Evolutionary conservation across 2,888 invertebrate species (phyloP), one percentile per base, ranked within the genome.

Genomic region (Pheosia tremula): DNA sequence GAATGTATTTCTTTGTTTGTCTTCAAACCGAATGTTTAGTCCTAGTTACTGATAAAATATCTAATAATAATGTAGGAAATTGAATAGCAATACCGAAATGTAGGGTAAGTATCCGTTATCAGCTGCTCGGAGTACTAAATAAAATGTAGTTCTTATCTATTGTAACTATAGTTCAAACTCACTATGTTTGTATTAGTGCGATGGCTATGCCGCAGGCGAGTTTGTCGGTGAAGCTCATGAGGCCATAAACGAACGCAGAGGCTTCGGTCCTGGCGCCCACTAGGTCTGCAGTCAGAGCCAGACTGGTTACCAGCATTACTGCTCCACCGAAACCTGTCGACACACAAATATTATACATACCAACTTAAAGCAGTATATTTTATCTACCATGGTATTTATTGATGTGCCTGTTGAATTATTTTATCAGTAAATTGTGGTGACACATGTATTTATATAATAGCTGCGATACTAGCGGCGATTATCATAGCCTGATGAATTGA

Each of bases 171-270:
- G 10, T 10, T 45, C 6, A 41, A 8, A 94, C 95, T 94, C 86
- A 97, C 95, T 96, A 93, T 78, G 96, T 94, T 86, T 98, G 98
- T 78, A 98, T 97, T 5, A 97, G 72, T 65, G 97, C 96, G 59
- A 98, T 97, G 55, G 96, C 97, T 11, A 97, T 71, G 7, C 98
- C 98, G 89, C 98, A 98, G 0, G 97, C 96, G 7, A 98, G 90
- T 89, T 98, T 99, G 89, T 98, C 98, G 9, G 96, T 94, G 82
- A 98, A 98, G 85, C 98, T 98, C 97, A 98, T 98, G 11, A 97
- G 95, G 5, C 98, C 98, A 83, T 98, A 98, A 0, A 98, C 97
- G 87, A 98, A 98, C 37, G 98, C 98, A 5, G 98, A 97, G 68
- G 96, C 97, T 75, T 97, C 96, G 0, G 97, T 97, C 80, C 96